phyloP scores from a whole-genome alignment of 64 coral and sea anemone genomes.

The Trachythela sp. region DNA sequence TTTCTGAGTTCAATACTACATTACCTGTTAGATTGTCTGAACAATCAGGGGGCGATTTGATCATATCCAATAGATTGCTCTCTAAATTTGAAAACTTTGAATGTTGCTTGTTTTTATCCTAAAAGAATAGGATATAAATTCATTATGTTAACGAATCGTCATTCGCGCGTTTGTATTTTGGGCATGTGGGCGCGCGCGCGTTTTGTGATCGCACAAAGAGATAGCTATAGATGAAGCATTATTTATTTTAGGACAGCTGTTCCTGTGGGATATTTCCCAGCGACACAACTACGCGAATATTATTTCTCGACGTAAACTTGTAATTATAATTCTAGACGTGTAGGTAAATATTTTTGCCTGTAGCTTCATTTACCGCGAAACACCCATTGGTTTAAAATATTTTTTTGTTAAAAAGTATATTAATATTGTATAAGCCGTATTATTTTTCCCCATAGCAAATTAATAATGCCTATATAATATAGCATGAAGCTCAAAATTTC shows the following conservation, averaged over 20 bases:
- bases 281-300: not conserved
- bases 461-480: too few species aligned
- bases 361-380: too few species aligned
- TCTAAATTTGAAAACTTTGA: conserved; percentile 7
- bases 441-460: too few species aligned
- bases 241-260: conserved; percentile 22
- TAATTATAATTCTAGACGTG: too few species aligned
- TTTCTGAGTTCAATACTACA: not conserved
- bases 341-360: too few species aligned
- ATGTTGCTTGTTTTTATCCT: conserved; percentile 10
- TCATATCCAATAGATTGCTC: conserved; percentile 2
- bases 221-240: not conserved
- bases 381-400: too few species aligned
- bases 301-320: too few species aligned
- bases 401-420: too few species aligned
- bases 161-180: not conserved
- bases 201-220: conserved; percentile 6
- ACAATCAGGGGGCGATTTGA: conserved; percentile 5
- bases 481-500: too few species aligned
- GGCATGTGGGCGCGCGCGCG: not conserved
- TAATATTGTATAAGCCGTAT: too few species aligned
- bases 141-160: not conserved
- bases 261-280: not conserved
- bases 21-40: conserved; percentile 13
- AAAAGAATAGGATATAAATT: not conserved